Conservation (phyloP, 2,113 vertebrate species). For the Muscicapa adusta region DNA sequence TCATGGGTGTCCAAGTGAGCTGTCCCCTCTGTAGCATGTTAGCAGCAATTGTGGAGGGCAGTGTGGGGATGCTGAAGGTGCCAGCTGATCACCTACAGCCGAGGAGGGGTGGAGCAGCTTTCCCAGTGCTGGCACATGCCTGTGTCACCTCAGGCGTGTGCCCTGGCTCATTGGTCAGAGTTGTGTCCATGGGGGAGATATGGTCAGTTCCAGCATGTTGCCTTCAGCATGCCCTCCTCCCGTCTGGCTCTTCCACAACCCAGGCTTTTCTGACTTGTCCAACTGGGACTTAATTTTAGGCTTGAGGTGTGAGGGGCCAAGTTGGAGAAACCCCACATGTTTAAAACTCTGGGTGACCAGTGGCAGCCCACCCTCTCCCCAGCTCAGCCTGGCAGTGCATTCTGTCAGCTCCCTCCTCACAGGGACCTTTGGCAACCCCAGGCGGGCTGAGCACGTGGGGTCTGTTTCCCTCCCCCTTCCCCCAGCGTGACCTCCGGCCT, state of each 20-base stretch:
- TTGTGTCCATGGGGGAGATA: fast-evolving
- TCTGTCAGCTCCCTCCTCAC: background rate
- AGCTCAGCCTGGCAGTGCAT: background rate
- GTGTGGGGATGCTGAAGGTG: background rate
- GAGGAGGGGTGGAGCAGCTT: background rate
- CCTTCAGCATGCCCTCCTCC: background rate
- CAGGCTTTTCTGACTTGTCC: background rate
- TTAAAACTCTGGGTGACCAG: fast-evolving
- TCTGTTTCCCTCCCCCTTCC: background rate
- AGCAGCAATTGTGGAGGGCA: background rate
- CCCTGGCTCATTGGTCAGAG: fast-evolving
- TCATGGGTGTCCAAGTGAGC: background rate
- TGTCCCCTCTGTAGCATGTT: background rate
- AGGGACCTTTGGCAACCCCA: background rate
- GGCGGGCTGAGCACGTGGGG: background rate
- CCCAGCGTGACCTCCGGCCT: background rate
- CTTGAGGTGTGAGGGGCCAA: too few relatives aligned
- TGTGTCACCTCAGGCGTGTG: fast-evolving
- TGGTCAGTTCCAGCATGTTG: fast-evolving
- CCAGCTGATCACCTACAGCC: fast-evolving
- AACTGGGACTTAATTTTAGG: background rate
- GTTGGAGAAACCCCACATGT: background rate
- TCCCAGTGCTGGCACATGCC: background rate
- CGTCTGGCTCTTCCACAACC: background rate
- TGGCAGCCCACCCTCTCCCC: fast-evolving